Percentiles rank a stretch among this genome's conserved stretches.
These are phyloP conservation scores for Sarcophilus harrisii DNA, from an alignment of 2,797 vertebrate species.

Conservation along the genomic window DNA sequence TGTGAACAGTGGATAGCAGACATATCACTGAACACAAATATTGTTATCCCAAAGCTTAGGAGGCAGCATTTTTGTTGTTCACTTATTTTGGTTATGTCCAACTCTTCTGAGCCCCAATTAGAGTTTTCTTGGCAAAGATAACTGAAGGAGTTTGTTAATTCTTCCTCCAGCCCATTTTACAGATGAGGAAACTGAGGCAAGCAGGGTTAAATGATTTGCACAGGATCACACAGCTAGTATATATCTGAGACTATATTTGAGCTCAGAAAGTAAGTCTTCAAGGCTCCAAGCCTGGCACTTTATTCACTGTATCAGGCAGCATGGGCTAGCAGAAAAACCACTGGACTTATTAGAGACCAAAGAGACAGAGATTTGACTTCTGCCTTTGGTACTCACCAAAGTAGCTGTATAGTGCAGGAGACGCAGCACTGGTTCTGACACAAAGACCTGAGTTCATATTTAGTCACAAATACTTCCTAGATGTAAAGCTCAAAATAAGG, in stretches of 20 bases:
- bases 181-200: background rate
- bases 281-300: background rate
- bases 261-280: background rate
- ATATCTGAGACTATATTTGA: background rate
- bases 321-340: background rate
- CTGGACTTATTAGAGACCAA: background rate
- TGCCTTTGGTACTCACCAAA: background rate
- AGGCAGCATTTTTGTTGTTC: background rate
- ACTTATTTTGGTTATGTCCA: background rate
- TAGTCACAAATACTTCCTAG: background rate
- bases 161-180: background rate
- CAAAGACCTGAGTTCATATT: background rate
- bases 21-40: background rate
- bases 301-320: background rate
- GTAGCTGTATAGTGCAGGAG: background rate
- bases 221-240: background rate
- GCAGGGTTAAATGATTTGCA: background rate
- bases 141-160: background rate
- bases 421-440: background rate
- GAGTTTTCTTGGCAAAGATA: background rate
- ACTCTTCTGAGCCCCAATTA: background rate
- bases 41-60: background rate
- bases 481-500: background rate
- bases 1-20: background rate
- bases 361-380: background rate